phyloP scores from a whole-genome alignment of 35 echinoderm and acorn worm genomes.

The Anneissia japonica region DNA sequence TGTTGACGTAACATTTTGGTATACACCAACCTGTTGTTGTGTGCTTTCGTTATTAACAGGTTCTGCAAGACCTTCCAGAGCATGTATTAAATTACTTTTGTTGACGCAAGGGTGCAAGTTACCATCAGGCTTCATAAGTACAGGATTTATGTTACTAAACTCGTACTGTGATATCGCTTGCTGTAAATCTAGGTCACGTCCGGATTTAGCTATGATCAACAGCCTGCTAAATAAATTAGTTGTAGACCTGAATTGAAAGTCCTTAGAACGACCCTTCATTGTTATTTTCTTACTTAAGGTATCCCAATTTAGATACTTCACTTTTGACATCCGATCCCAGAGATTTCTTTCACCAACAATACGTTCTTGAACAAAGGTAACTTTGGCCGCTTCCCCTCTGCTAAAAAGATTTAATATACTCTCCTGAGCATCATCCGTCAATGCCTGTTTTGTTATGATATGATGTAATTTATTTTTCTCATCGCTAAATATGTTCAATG shows the following conservation, averaged over 20 bases:
- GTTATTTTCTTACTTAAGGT: background rate
- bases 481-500: constrained; percentile 8
- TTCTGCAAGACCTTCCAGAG: too few species aligned
- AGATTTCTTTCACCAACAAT: constrained; percentile 23
- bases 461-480: background rate
- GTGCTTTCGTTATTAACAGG: too few species aligned
- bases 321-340: constrained; percentile 25
- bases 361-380: background rate
- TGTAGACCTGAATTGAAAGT: constrained; percentile 34
- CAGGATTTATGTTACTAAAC: too few species aligned
- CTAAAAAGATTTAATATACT: constrained; percentile 20
- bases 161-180: too few species aligned
- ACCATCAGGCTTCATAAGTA: too few species aligned
- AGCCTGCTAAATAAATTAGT: constrained; percentile 18
- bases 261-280: constrained; percentile 6
- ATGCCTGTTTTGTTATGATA: constrained; percentile 16
- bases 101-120: too few species aligned
- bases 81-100: too few species aligned
- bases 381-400: constrained; percentile 5
- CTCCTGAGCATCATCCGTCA: background rate
- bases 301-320: constrained; percentile 30
- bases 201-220: constrained; percentile 26
- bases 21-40: too few species aligned
- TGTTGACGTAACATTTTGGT: too few species aligned
- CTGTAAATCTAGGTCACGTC: too few species aligned